Conservation (phyloP, 2,888 invertebrate species). For the Phyllotreta striolata region DNA sequence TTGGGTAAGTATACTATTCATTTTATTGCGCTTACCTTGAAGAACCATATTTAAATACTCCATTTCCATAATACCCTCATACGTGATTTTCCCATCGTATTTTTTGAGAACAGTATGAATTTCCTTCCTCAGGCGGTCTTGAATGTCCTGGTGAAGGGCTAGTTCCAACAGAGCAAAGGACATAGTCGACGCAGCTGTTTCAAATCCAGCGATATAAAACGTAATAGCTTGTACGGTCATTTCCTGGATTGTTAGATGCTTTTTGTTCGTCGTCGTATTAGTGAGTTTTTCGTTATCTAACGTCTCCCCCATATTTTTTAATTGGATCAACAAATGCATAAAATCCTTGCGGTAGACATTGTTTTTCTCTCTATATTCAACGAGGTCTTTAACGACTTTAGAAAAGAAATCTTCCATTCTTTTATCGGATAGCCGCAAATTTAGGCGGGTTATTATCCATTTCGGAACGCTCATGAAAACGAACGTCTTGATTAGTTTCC, state of each 20-base stretch:
- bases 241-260: constrained; percentile 27
- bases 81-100: constrained; percentile 42
- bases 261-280: neutral
- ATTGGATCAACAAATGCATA: constrained; percentile 63
- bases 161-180: constrained; percentile 47
- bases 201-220: constrained; percentile 48
- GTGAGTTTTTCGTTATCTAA: neutral
- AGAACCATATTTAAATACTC: constrained; percentile 60
- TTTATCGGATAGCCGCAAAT: constrained; percentile 41
- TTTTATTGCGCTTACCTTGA: constrained; percentile 46
- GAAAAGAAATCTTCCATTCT: constrained; percentile 60
- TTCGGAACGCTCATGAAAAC: constrained; percentile 29
- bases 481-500: neutral
- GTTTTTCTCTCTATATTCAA: constrained; percentile 61
- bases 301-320: constrained; percentile 49
- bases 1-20: neutral
- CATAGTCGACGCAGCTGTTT: constrained; percentile 48
- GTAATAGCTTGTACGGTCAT: constrained; percentile 41
- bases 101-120: constrained; percentile 40
- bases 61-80: constrained; percentile 46
- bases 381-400: constrained; percentile 58
- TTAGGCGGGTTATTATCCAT: constrained; percentile 38
- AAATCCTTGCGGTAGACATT: constrained; percentile 64
- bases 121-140: constrained; percentile 44
- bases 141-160: constrained; percentile 43